Base-by-base conservation (phyloP, 2,113 vertebrate species). In the Atherinomorus stipes region DNA sequence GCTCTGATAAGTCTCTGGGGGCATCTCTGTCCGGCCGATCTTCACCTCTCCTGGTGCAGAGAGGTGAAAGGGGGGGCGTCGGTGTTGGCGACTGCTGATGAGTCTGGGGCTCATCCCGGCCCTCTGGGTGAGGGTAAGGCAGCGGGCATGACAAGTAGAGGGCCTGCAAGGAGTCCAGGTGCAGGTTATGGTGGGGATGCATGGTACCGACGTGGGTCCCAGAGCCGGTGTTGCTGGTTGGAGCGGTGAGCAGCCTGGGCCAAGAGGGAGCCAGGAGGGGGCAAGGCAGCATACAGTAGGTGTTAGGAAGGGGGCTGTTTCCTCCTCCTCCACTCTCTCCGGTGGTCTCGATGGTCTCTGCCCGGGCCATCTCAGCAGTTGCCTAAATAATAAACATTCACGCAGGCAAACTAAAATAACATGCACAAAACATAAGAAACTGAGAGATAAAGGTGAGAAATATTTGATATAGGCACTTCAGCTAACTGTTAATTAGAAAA, bases 341-440 rank as follows among this genome's bases (percentile, higher is more conserved):
- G 0, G 74, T 74, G 6, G 52, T 88, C 80, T 92, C 89, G 25
- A 88, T 79, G 80, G 87, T 93, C 78, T 93, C 91, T 60, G 93
- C 89, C 18, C 91, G 90, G 79, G 93, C 93, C 93, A 94, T 94
- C 65, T 81, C 85, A 79, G 62, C 42, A 26, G 70, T 57, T 51
- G 38, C 45, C 91, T 93, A 26, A 22, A 42, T 1, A 11, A 62
- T 22, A 57, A 28, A 34, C 7, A 34, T 1, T 7, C 45, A 28
- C 0, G n/a, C 11, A 38, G 22, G 19, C 19, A 40, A 7, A 16
- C 7, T 16, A 16, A 26, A 25, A 44, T 18, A 53, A 53, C 9
- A 26, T 16, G 13, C 40, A 15, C 40, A 15, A 42, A 42, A 15
- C 13, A 2, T 16, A 16, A 2, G 2, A 15, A 15, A 42, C 1